These are phyloP conservation scores for Flabesymbios commensalis DNA, from an alignment of 2,888 invertebrate genomes.

Conservation along the genomic window DNA sequence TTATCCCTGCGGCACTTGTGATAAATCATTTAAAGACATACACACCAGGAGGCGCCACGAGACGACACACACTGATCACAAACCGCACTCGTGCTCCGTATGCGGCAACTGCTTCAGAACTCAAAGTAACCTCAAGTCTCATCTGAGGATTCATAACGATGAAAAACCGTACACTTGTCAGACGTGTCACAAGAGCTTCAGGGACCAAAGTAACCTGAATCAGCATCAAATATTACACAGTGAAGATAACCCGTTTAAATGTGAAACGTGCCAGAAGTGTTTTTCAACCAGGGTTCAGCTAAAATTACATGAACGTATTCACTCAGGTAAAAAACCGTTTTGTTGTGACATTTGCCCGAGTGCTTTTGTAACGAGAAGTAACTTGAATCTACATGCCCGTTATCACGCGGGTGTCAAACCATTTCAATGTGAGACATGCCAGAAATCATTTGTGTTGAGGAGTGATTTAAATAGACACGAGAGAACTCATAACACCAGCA, in stretches of 20 bases:
- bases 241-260: neutral
- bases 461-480: too few relatives aligned
- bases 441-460: too few relatives aligned
- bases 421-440: too few relatives aligned
- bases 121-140: constrained; percentile 4
- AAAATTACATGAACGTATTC: neutral
- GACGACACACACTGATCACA: neutral
- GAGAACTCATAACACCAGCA: too few relatives aligned
- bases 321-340: neutral
- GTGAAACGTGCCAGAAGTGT: neutral
- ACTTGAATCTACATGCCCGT: neutral
- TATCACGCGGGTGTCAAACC: neutral
- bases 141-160: neutral
- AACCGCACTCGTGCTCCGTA: constrained; percentile 1
- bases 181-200: constrained; percentile 1
- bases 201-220: neutral
- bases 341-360: neutral
- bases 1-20: too few relatives aligned
- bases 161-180: constrained; percentile 7
- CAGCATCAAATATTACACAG: neutral
- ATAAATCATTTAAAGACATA: too few relatives aligned
- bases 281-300: neutral
- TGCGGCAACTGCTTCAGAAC: constrained; percentile 2
- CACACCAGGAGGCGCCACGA: too few relatives aligned
- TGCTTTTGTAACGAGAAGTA: neutral